Base-by-base conservation (phyloP, 1,140 invertebrate genomes). In the Holotrichia oblita region DNA sequence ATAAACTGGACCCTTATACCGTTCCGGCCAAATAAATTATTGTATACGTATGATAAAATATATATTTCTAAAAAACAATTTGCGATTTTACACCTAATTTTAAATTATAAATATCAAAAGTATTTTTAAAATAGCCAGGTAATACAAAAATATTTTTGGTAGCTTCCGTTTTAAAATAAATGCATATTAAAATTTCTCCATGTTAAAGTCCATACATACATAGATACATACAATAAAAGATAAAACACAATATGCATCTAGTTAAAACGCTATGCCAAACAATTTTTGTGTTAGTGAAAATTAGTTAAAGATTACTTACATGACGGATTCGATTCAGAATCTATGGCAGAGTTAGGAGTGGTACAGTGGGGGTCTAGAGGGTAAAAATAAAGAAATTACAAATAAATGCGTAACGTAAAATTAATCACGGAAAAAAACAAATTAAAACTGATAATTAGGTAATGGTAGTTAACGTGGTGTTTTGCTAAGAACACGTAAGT, bases 301-400 rank as follows among this genome's bases (percentile, higher is more conserved):
- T 74, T 42, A 44, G 41, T 22, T 17, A 74, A 74, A 74, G 61
- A 72, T 74, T 82, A 82, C 81, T 82, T 82, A 82, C 81, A 79
- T 80, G 80, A 80, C n/a, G 81, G 79, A 78, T 80, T 82, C 79
- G 74, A 77, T 79, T 84, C 85, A 76, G 82, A 85, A 85, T 84
- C 85, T 81, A 85, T 84, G 83, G 82, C 82, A 81, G 83, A 83
- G 77, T 82, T 83, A 79, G 81, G 82, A 81, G 85, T 82, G 78
- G 82, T 83, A 80, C 81, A 83, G 80, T 82, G 84, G 80, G 85
- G 81, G 81, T 84, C 85, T 85, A 84, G 82, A 83, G 81, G 81
- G 83, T 79, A 81, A 84, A 82, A 80, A 78, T 81, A 83, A 85
- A 83, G 79, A 83, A 83, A 78, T 77, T 64, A 78, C 73, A 64